These are phyloP conservation scores for Halcyon senegalensis DNA, from an alignment of 2,113 vertebrate species.

Conservation along the genomic window DNA sequence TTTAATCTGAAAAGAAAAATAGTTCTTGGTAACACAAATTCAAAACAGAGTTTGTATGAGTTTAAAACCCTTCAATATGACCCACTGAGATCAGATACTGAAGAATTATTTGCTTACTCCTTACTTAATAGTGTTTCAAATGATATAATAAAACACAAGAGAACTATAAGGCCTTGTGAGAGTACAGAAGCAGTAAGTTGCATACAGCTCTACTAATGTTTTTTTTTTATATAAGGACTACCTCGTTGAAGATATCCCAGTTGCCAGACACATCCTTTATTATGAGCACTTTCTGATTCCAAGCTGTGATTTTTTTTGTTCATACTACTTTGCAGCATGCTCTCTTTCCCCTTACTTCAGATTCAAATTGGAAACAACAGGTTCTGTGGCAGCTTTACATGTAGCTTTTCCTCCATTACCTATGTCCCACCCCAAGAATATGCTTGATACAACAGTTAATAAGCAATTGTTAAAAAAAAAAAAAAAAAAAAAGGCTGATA, in stretches of 20 bases:
- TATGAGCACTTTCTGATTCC: neutral
- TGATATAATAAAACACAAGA: neutral
- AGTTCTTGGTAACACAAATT: neutral
- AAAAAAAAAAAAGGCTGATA: neutral
- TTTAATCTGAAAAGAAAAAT: neutral
- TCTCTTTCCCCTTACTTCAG: neutral
- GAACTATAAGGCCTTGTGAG: neutral
- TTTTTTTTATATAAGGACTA: neutral
- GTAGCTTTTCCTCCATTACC: neutral
- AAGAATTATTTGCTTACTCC: neutral
- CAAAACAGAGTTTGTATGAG: neutral
- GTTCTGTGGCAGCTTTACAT: neutral
- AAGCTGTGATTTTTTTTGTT: neutral
- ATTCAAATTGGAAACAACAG: neutral
- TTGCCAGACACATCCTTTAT: neutral
- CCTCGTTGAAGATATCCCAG: neutral
- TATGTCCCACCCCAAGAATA: neutral
- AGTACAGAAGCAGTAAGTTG: neutral
- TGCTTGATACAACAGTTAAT: neutral
- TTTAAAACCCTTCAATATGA: neutral
- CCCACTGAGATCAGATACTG: neutral
- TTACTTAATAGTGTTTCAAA: neutral
- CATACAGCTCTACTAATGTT: neutral
- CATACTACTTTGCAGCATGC: neutral
- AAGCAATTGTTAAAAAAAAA: neutral